Percentiles rank a stretch among this genome's conserved stretches.
These are phyloP conservation scores for Lamprotornis superbus DNA, from an alignment of 2,113 vertebrate species.

Conservation along the genomic window DNA sequence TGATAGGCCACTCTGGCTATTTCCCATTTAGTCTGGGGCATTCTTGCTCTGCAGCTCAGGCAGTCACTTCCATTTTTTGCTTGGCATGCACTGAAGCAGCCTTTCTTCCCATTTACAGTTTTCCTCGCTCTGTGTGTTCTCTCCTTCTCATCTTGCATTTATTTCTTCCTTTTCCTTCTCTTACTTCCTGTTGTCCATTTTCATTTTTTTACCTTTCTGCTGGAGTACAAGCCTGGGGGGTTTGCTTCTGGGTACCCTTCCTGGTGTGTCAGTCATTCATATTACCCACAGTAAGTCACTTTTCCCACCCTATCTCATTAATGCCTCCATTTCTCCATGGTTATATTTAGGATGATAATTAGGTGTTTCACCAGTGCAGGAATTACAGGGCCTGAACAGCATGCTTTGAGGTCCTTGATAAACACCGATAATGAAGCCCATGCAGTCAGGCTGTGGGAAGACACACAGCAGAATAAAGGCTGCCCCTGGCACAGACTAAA, in stretches of 20 bases:
- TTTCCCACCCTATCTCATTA: conserved; percentile 19
- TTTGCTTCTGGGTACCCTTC: not conserved
- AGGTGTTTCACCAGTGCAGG: conserved; percentile 29
- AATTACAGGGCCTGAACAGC: conserved; percentile 22
- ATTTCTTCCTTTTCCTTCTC: not conserved
- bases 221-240: not conserved
- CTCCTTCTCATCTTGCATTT: not conserved
- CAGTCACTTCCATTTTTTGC: conserved; percentile 33
- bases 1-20: not conserved
- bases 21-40: not conserved
- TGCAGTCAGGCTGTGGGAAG: conserved; percentile 26
- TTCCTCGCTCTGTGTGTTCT: not conserved
- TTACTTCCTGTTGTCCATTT: not conserved
- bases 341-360: conserved; percentile 38
- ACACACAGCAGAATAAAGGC: conserved; percentile 10
- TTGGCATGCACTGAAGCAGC: not conserved
- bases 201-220: not conserved
- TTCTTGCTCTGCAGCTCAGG: not conserved
- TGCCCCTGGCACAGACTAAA: conserved; percentile 27
- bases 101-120: not conserved
- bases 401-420: conserved; percentile 41
- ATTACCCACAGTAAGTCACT: not conserved
- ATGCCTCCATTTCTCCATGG: not conserved
- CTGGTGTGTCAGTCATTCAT: not conserved
- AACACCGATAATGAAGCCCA: conserved; percentile 39